These are phyloP conservation scores for Cantharis nigra DNA, from an alignment of 2,888 invertebrate genomes.

Conservation along the genomic window DNA sequence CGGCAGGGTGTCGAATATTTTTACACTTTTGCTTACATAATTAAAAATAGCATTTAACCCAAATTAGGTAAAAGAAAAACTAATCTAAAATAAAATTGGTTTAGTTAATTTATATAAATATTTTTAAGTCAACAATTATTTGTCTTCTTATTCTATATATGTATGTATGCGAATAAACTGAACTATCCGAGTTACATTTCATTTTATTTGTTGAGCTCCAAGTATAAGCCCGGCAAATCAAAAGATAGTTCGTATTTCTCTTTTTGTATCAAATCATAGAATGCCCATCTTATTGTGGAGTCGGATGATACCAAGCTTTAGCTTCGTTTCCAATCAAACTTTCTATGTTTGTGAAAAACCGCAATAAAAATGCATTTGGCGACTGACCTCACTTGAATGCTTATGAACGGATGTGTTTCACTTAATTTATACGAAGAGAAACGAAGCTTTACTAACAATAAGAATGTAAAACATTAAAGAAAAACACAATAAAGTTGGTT, in stretches of 20 bases:
- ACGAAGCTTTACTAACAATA: neutral
- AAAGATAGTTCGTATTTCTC: slow-evolving; percentile 15
- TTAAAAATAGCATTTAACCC: neutral
- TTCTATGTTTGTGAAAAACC: slow-evolving; percentile 13
- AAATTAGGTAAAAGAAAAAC: neutral
- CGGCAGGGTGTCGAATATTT: neutral
- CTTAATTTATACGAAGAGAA: neutral
- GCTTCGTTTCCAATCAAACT: slow-evolving; percentile 3
- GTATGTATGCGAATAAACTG: slow-evolving; percentile 8
- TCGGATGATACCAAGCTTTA: slow-evolving; percentile 10
- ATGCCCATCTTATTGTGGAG: slow-evolving; percentile 13
- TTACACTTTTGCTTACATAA: neutral
- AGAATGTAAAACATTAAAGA: neutral
- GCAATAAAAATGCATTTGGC: slow-evolving; percentile 19
- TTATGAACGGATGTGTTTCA: slow-evolving; percentile 2
- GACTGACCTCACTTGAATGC: slow-evolving; percentile 15
- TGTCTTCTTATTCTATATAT: neutral
- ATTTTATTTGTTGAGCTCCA: slow-evolving; percentile 19
- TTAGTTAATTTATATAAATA: slow-evolving; percentile 16
- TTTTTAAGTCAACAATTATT: slow-evolving; percentile 7
- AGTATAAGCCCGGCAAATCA: slow-evolving; percentile 18
- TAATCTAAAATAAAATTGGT: neutral
- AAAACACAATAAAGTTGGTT: neutral
- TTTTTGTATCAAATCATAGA: slow-evolving; percentile 8
- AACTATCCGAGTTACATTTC: slow-evolving; percentile 5